phyloP scores from a whole-genome alignment of 2,113 vertebrate genomes.

The Glareola pratincola region DNA sequence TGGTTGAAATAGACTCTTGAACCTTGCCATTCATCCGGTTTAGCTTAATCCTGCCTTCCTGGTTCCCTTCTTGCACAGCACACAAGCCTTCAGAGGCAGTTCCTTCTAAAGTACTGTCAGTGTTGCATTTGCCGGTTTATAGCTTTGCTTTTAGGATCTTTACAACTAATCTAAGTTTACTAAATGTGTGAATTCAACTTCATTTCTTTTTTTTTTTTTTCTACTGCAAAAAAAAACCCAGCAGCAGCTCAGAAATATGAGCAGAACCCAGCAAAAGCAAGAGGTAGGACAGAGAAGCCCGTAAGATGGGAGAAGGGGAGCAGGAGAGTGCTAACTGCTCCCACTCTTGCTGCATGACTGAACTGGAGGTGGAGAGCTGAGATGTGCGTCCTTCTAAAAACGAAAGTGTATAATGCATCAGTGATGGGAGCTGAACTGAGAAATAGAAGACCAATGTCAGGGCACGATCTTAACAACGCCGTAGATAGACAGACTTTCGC shows the following conservation, averaged over 20 bases:
- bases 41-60: conserved; percentile 51
- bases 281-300: not conserved
- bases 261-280: not conserved
- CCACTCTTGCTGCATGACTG: not conserved
- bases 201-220: not conserved
- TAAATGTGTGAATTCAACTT: not conserved
- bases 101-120: not conserved
- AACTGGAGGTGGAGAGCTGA: not conserved
- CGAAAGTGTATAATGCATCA: not conserved
- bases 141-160: not conserved
- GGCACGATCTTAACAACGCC: not conserved
- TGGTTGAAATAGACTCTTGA: conserved; percentile 50
- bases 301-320: not conserved
- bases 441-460: not conserved
- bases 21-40: conserved; percentile 45
- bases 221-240: not conserved
- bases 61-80: not conserved
- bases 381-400: not conserved
- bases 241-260: not conserved
- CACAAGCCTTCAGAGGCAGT: not conserved
- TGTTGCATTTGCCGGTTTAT: not conserved
- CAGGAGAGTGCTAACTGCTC: not conserved
- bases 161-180: not conserved
- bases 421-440: not conserved
- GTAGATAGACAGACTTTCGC: not conserved